Base-by-base conservation (phyloP, 2,888 invertebrate species). In the Acanthoscelides obtectus region DNA sequence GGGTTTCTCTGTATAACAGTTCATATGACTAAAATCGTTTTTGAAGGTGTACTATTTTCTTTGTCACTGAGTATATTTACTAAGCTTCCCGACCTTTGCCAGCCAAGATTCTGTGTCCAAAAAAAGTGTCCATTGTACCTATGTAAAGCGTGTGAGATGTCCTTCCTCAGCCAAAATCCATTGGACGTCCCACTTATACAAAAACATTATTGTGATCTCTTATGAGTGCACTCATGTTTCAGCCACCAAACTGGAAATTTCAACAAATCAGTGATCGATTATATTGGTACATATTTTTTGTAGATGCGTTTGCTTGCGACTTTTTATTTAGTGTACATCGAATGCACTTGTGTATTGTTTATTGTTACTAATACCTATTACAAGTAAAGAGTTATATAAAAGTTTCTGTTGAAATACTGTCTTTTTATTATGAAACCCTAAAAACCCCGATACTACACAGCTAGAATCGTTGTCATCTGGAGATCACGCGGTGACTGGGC, bases 281-380 rank as follows among this genome's bases (percentile, higher is more conserved):
- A 77, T 77, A 80, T 80, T 79, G 77, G 79, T 76, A 80, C 80
- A 83, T 83, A 83, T 83, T 84, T 84, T 84, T 81, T 84, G 84
- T 84, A 84, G 84, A 83, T 84, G 84, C 82, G 83, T 84, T 84
- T 84, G 84, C 84, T 84, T 84, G 84, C 84, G 81, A 82, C 78
- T 80, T 78, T 82, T 82, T 80, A 79, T 83, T 84, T 85, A 85
- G 84, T 84, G 84, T 81, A 84, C 84, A 84, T 84, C 84, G 83
- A 84, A 84, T 83, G 84, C 85, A 85, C 84, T 79, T 66, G 45
- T 45, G 45, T 45, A 45, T 45, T 45, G 45, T 45, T 45, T 45
- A 45, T 45, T 45, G 45, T 45, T 45, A 45, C 45, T 45, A 45
- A 45, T 45, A 45, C 45, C 45, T 45, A 45, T 45, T 45, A 45